phyloP scores from a whole-genome alignment of 2,797 vertebrate species.

The Prionace glauca region DNA sequence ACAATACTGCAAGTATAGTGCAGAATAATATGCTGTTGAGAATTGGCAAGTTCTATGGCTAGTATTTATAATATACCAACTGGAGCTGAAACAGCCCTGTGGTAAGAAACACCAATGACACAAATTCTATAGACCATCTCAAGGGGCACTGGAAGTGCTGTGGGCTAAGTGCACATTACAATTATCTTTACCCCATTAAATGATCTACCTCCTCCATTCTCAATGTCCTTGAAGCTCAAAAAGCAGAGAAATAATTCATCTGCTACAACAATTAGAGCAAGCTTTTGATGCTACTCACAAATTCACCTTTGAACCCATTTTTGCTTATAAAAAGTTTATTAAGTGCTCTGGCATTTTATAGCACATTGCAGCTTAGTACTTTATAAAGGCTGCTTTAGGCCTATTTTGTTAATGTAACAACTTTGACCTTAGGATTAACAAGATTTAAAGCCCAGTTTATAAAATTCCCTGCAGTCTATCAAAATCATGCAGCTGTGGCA shows the following conservation, averaged over 20 bases:
- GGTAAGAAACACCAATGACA: conserved; percentile 1
- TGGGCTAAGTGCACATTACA: not conserved
- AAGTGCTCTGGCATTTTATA: conserved; percentile 30
- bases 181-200: conserved; percentile 19
- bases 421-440: conserved; percentile 39
- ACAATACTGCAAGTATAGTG: conserved; percentile 25
- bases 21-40: conserved; percentile 11
- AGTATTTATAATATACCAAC: conserved; percentile 23
- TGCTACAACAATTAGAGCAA: not conserved
- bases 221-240: conserved; percentile 13
- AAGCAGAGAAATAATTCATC: conserved; percentile 10
- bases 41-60: not conserved
- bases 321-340: conserved; percentile 36
- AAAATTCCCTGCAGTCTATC: conserved; percentile 37
- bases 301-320: conserved; percentile 34
- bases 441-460: conserved; percentile 37
- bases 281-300: conserved; percentile 34
- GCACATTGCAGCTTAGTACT: conserved; percentile 31
- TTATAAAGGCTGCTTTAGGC: conserved; percentile 31
- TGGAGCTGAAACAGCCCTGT: conserved; percentile 12
- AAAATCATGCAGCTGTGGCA: conserved; percentile 38
- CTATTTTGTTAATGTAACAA: conserved; percentile 39
- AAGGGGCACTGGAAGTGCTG: conserved; percentile 19
- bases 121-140: conserved; percentile 9
- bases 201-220: not conserved